Evolutionary conservation across 2,888 invertebrate genomes (phyloP), one percentile per base, ranked within the genome.

Genomic region (Augiades crinisus): DNA sequence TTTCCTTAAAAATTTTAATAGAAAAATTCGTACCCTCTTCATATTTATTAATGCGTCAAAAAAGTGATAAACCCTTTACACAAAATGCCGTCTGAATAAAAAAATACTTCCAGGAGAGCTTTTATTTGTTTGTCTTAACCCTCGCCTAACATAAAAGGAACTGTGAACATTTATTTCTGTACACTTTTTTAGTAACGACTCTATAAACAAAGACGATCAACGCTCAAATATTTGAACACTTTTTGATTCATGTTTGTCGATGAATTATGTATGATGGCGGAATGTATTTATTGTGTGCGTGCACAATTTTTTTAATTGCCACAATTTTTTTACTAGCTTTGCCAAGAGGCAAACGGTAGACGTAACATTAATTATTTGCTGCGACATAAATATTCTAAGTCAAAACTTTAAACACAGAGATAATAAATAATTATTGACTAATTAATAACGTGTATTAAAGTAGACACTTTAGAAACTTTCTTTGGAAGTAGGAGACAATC

Each of bases 121-220:
- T 65, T 84, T 85, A 83, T 83, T 80, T 82, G 75, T 78, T 78
- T 75, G 69, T 71, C 65, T 79, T 74, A 70, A 75, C 72, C 73
- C 72, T 65, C 66, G 67, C 64, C 69, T 68, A 65, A 72, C 71
- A 74, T 81, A 82, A 85, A 85, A 75, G 71, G 67, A 73, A 75
- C 73, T 69, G 78, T 74, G 73, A 81, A 82, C 77, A 70, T 81
- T 82, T 83, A 77, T 79, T 75, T 74, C 65, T 57, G 66, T 62
- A 68, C 62, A 70, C 68, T 73, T 78, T 81, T n/a, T 80, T 79
- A 76, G 80, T 83, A 75, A 82, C 81, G 81, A 75, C 75, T 77
- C 80, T 68, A 80, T 83, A 83, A 85, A 86, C 79, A 82, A 75
- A 76, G 70, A 76, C 76, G 76, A 77, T 81, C 78, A 73, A 62